phyloP scores from a whole-genome alignment of 2,888 invertebrate species.

The Hirtodrosophila trivittata region DNA sequence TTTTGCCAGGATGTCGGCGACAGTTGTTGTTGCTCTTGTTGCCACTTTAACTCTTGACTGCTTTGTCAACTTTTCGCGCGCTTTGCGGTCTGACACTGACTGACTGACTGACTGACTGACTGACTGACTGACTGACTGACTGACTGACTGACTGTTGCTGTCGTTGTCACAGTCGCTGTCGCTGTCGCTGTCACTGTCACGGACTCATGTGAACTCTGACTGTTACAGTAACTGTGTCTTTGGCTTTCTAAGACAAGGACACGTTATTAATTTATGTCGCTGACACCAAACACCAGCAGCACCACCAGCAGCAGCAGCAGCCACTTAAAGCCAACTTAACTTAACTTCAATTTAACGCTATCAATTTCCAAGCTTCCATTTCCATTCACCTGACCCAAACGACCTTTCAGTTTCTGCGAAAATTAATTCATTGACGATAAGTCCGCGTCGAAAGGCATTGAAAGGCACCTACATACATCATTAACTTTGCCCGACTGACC shows the following conservation, averaged over 20 bases:
- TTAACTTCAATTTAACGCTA: conserved; percentile 1
- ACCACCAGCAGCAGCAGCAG: not conserved
- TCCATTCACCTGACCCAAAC: conserved; percentile 25
- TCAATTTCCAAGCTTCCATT: conserved; percentile 18
- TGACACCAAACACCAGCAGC: conserved; percentile 35
- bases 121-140: conserved; percentile 21
- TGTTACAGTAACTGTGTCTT: conserved; percentile 29
- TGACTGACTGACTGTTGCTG: conserved; percentile 37
- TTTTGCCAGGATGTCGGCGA: conserved; percentile 45
- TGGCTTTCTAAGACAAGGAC: conserved; percentile 19
- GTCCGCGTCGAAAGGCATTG: conserved; percentile 20
- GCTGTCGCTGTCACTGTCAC: conserved; percentile 23
- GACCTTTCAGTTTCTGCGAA: conserved; percentile 1
- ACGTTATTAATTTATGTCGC: conserved; percentile 42
- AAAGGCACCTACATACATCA: conserved; percentile 35
- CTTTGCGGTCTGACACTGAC: conserved; percentile 28
- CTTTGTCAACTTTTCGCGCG: conserved; percentile 15
- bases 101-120: conserved; percentile 21
- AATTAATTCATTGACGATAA: conserved; percentile 70
- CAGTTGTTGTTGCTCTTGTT: conserved; percentile 37
- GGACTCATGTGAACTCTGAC: conserved; percentile 42
- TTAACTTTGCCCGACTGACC: conserved; percentile 76
- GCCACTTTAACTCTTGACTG: conserved; percentile 8
- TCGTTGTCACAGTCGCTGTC: conserved; percentile 13
- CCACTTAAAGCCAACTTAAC: conserved; percentile 7